Evolutionary conservation across 2,113 vertebrate genomes (phyloP).

Genomic region (Pituophis catenifer): DNA sequence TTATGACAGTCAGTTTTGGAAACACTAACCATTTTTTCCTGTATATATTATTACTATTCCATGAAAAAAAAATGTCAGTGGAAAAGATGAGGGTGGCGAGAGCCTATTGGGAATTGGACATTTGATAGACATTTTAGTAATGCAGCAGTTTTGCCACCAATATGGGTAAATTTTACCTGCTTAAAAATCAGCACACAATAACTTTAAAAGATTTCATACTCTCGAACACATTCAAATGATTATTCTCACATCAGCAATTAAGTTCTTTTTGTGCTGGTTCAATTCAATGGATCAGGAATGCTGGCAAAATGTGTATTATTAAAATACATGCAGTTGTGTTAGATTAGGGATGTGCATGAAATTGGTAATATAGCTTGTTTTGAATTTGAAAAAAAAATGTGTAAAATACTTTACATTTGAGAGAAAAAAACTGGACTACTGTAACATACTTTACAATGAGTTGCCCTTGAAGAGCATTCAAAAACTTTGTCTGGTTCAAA

Average conservation of each 20-base stretch:
- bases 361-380: neutral
- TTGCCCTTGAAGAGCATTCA: neutral
- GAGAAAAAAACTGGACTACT: neutral
- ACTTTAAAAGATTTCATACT: neutral
- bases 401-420: neutral
- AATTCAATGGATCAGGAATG: neutral
- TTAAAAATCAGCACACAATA: slow-evolving; percentile 11
- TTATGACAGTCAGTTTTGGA: slow-evolving; percentile 40
- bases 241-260: neutral
- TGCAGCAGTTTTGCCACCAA: neutral
- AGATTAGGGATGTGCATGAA: neutral
- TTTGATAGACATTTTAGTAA: slow-evolving; percentile 36
- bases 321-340: neutral
- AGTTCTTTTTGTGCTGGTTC: neutral
- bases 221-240: neutral
- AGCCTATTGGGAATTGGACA: slow-evolving; percentile 11
- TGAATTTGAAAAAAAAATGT: neutral
- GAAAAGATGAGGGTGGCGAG: too few species aligned
- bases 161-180: neutral
- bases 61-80: neutral
- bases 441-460: neutral
- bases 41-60: neutral
- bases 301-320: neutral
- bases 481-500: neutral
- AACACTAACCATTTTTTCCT: neutral